Percentiles rank a stretch among this genome's conserved stretches.
Evolutionary conservation across 1,140 invertebrate species (phyloP).

Genomic region (Brachionus plicatilis): DNA sequence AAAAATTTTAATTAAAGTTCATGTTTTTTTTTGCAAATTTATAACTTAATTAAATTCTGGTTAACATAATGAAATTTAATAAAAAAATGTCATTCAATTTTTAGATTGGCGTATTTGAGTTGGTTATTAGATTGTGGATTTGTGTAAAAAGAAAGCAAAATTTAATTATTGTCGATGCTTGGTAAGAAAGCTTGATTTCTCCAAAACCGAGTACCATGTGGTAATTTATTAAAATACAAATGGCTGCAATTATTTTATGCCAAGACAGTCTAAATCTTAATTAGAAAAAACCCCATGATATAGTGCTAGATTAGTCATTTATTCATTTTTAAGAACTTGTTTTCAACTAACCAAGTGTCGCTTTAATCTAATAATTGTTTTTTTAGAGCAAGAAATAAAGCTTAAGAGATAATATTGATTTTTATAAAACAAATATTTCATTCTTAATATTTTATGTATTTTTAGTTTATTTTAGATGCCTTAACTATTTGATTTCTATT

Average conservation of each 20-base stretch:
- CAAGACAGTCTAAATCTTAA: background rate
- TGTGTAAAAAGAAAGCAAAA: background rate
- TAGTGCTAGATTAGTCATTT: background rate
- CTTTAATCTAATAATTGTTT: background rate
- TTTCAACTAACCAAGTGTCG: background rate
- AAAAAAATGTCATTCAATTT: background rate
- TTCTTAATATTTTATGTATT: background rate
- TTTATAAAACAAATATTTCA: background rate
- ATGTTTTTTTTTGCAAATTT: background rate
- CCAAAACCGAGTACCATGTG: background rate
- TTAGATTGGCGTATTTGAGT: background rate
- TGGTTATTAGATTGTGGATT: background rate
- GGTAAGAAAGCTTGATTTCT: background rate
- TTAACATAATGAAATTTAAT: background rate
- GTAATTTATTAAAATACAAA: background rate
- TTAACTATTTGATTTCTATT: slow-evolving; percentile 2
- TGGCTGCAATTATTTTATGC: background rate
- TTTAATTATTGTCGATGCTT: background rate
- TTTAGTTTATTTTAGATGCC: background rate
- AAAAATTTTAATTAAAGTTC: background rate
- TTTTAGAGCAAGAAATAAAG: background rate
- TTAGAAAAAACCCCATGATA: background rate
- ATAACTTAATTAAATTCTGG: background rate
- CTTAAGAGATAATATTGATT: background rate
- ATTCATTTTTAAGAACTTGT: background rate